Evolutionary conservation across 1,140 invertebrate genomes (phyloP).

Genomic region (Apis laboriosa): DNA sequence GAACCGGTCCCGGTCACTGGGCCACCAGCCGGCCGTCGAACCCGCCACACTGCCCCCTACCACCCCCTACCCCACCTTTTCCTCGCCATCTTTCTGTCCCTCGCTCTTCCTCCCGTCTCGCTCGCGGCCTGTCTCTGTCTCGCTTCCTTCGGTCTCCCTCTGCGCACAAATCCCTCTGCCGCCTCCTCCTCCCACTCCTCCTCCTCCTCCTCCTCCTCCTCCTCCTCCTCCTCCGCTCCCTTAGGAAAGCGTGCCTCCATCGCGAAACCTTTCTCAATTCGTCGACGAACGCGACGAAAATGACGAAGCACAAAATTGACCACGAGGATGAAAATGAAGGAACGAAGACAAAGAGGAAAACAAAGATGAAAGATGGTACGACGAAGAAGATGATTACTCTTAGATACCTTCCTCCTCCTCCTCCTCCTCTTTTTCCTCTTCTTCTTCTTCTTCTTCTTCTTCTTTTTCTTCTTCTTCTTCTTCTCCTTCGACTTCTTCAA

Average conservation of each 20-base stretch:
- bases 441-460: conserved; percentile 39
- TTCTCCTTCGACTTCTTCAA: conserved; percentile 68
- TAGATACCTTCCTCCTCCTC: conserved; percentile 8
- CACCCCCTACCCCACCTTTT: conserved; percentile 57
- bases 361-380: neutral
- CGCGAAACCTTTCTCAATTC: conserved; percentile 64
- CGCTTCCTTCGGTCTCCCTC: conserved; percentile 14
- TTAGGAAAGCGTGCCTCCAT: conserved; percentile 34
- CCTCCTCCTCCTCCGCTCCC: conserved; percentile 5
- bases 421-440: too few species aligned
- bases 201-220: neutral
- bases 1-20: conserved; percentile 81
- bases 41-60: conserved; percentile 75
- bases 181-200: conserved; percentile 3
- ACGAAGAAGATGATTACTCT: conserved; percentile 14
- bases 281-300: conserved; percentile 48
- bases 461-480: conserved; percentile 45
- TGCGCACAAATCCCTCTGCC: neutral
- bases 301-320: neutral
- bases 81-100: conserved; percentile 11
- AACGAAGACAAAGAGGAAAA: conserved; percentile 2
- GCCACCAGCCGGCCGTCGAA: conserved; percentile 81
- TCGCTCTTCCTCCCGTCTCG: conserved; percentile 18
- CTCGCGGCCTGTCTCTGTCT: conserved; percentile 17
- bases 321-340: neutral